Evolutionary conservation across 2,113 vertebrate species (phyloP).

Genomic region (Antennarius striatus): DNA sequence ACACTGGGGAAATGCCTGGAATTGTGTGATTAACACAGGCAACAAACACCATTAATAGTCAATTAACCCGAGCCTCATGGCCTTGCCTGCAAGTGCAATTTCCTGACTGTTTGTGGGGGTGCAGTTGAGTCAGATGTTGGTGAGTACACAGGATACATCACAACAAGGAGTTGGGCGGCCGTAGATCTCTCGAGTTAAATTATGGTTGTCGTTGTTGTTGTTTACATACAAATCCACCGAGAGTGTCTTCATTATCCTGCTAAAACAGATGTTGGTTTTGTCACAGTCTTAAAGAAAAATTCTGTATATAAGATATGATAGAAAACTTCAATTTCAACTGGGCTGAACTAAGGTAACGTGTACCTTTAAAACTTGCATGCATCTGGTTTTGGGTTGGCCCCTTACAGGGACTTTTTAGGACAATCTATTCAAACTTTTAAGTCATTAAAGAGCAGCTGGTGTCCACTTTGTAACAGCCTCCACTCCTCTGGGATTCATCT

Average conservation of each 20-base stretch:
- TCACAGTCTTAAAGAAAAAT: neutral
- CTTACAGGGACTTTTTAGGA: too few relatives aligned
- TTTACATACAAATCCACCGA: neutral
- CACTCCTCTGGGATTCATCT: too few relatives aligned
- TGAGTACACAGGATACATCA: neutral
- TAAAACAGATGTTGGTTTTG: slow-evolving; percentile 16
- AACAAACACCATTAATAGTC: slow-evolving; percentile 71
- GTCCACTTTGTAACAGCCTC: too few relatives aligned
- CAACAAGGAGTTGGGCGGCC: neutral
- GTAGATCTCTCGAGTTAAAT: too few relatives aligned
- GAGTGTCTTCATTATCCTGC: neutral
- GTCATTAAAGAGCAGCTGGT: too few relatives aligned
- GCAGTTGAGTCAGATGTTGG: slow-evolving; percentile 1
- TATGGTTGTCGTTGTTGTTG: too few relatives aligned
- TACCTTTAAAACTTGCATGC: too few relatives aligned
- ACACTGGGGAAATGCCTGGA: slow-evolving; percentile 39
- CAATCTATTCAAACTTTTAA: too few relatives aligned
- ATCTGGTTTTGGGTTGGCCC: too few relatives aligned
- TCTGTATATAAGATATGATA: too few relatives aligned
- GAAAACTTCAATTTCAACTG: too few relatives aligned
- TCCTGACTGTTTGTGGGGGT: neutral
- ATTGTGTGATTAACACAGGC: slow-evolving; percentile 65
- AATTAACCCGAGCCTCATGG: slow-evolving; percentile 56
- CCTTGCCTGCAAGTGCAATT: neutral
- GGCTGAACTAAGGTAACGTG: too few relatives aligned